Conservation (phyloP, 2,888 invertebrate species). For the Euplagia quadripunctaria region DNA sequence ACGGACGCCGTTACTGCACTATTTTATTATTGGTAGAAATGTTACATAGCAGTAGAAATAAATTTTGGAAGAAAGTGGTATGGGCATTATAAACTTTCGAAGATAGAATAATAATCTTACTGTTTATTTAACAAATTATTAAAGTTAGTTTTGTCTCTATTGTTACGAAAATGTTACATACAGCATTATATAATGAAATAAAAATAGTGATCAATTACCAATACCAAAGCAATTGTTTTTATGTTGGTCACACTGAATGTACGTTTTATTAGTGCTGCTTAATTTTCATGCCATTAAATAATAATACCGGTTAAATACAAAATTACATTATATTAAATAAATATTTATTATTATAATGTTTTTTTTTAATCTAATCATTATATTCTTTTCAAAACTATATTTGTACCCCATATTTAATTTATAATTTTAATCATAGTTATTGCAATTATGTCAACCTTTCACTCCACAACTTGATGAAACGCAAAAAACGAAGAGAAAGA, state of each 20-base stretch:
- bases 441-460: conserved; percentile 31
- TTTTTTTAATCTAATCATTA: not conserved
- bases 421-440: not conserved
- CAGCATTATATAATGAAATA: not conserved
- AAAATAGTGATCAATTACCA: not conserved
- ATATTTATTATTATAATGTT: not conserved
- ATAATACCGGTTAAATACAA: not conserved
- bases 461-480: conserved; percentile 42
- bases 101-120: not conserved
- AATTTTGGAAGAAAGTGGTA: not conserved
- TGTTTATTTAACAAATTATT: not conserved
- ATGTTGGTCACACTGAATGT: conserved; percentile 20
- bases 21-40: conserved; percentile 37
- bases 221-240: conserved; percentile 10
- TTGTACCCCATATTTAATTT: not conserved
- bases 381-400: not conserved
- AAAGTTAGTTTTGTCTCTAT: not conserved
- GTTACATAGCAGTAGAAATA: conserved; percentile 4
- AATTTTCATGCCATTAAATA: not conserved
- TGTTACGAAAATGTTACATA: not conserved
- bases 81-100: not conserved
- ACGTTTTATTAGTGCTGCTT: conserved; percentile 41
- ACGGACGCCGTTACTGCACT: conserved; percentile 61
- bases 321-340: not conserved
- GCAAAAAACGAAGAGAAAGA: conserved; percentile 47